phyloP scores from a whole-genome alignment of 2,113 vertebrate genomes.

The Polyodon spathula region DNA sequence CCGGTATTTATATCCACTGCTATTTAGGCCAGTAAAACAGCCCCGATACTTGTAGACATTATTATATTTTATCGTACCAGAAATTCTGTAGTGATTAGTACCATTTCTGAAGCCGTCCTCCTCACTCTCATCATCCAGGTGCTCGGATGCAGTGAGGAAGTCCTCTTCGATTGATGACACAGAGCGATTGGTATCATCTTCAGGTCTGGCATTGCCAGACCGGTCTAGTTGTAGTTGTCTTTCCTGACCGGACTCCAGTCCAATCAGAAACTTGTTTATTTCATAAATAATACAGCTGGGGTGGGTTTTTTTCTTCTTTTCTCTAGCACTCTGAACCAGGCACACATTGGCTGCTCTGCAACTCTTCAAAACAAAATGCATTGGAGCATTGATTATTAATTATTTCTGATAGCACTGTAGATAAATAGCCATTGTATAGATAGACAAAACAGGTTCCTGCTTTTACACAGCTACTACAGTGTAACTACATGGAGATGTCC shows the following conservation, averaged over 20 bases:
- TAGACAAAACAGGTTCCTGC: too few relatives aligned
- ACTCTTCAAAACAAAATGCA: constrained; percentile 42
- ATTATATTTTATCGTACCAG: too few relatives aligned
- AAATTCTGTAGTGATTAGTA: constrained; percentile 35
- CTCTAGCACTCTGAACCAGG: constrained; percentile 72
- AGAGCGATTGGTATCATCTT: constrained; percentile 90
- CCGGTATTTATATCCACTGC: too few relatives aligned
- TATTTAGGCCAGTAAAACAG: too few relatives aligned
- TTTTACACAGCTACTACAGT: too few relatives aligned
- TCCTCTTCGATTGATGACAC: constrained; percentile 93
- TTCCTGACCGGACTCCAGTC: constrained; percentile 79
- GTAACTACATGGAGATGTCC: too few relatives aligned
- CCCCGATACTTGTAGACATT: too few relatives aligned
- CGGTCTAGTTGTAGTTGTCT: constrained; percentile 55
- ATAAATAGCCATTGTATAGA: too few relatives aligned
- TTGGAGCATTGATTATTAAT: too few relatives aligned
- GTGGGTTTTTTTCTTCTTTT: constrained; percentile 46
- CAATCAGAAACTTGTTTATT: constrained; percentile 91
- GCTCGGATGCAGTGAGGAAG: constrained; percentile 87
- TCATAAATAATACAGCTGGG: constrained; percentile 77
- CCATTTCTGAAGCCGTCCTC: constrained; percentile 71
- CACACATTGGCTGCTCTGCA: constrained; percentile 76
- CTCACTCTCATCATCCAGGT: constrained; percentile 84
- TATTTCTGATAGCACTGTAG: too few relatives aligned
- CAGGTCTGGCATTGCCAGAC: constrained; percentile 48